Conservation (phyloP, 1,140 invertebrate genomes). For the Prorops nasuta region DNA sequence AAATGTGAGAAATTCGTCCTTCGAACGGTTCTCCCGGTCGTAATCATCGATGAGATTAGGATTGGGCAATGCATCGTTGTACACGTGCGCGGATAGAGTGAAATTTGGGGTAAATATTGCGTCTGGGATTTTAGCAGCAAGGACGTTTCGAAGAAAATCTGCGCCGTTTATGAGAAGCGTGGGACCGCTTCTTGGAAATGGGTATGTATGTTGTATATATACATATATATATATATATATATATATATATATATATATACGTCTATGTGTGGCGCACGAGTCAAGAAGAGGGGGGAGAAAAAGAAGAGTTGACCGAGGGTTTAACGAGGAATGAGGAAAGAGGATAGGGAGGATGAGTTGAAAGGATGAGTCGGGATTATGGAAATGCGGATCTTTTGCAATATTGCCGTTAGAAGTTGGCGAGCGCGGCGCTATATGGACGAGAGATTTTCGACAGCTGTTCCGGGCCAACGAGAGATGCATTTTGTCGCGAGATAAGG, state of each 20-base stretch:
- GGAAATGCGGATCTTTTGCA: constrained; percentile 33
- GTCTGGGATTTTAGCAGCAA: too few species aligned
- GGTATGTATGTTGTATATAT: too few species aligned
- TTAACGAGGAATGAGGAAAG: constrained; percentile 6
- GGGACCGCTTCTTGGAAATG: constrained; percentile 39
- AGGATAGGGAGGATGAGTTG: not conserved
- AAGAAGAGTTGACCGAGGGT: constrained; percentile 4
- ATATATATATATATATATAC: too few species aligned
- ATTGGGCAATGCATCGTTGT: too few species aligned
- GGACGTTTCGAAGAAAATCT: constrained; percentile 46
- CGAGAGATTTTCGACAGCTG: constrained; percentile 33
- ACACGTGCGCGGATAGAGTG: too few species aligned
- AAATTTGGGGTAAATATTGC: too few species aligned
- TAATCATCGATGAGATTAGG: too few species aligned
- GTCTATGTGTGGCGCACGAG: too few species aligned
- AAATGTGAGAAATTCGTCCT: too few species aligned
- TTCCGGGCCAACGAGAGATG: constrained; percentile 34
- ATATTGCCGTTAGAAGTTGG: constrained; percentile 20
- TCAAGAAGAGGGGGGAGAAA: constrained; percentile 2
- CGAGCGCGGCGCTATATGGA: constrained; percentile 14
- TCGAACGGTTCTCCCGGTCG: too few species aligned
- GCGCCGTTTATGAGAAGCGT: constrained; percentile 42
- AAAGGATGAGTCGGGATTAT: constrained; percentile 30
- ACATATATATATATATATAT: too few species aligned
- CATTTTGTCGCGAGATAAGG: constrained; percentile 44